These are phyloP conservation scores for Gavia stellata DNA, from an alignment of 2,113 vertebrate genomes.

Conservation along the genomic window DNA sequence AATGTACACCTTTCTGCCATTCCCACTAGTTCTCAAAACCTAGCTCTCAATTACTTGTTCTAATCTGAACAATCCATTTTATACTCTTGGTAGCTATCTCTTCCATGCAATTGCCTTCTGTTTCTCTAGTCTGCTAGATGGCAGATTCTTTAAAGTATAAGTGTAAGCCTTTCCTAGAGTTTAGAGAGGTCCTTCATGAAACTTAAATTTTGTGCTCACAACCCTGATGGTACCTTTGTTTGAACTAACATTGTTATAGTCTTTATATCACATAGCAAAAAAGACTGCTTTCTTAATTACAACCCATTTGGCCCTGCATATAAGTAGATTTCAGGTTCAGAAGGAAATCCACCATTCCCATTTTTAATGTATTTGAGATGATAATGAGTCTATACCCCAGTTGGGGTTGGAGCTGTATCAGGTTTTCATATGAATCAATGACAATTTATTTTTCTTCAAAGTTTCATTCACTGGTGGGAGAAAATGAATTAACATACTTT, in stretches of 20 bases:
- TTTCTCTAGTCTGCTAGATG: background rate
- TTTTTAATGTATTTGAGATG: background rate
- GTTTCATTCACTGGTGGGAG: background rate
- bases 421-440: background rate
- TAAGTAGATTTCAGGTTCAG: background rate
- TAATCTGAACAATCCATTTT: background rate
- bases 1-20: background rate
- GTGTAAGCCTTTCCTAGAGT: background rate
- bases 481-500: background rate
- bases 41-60: background rate
- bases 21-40: background rate
- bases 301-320: background rate
- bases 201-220: background rate
- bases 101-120: background rate
- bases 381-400: background rate
- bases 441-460: background rate
- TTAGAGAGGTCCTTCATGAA: background rate
- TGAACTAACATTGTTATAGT: background rate
- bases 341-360: background rate
- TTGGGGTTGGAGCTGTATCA: background rate
- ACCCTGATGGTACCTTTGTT: background rate
- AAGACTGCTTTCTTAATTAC: background rate
- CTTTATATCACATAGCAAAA: background rate
- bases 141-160: background rate
- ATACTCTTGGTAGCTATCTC: background rate